Conservation (phyloP, 2,888 invertebrate species). For the Patella pellucida region DNA sequence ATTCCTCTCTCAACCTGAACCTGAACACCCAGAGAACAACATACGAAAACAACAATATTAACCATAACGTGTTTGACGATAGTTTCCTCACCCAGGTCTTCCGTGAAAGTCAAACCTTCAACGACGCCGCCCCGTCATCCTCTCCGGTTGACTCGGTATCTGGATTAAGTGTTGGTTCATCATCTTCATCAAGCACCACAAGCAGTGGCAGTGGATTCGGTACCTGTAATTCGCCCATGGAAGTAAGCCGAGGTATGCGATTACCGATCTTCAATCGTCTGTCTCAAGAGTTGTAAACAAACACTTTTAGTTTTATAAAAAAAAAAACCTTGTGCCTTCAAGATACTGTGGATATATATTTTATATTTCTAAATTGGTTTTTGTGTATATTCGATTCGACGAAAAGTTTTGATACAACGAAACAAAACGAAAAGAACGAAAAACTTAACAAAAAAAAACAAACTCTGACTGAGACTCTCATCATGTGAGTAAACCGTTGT, state of each 20-base stretch:
- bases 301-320: too few species aligned
- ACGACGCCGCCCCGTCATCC: conserved; percentile 42
- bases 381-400: too few species aligned
- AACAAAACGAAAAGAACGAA: too few species aligned
- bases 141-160: conserved; percentile 57
- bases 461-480: too few species aligned
- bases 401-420: too few species aligned
- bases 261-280: conserved; percentile 59
- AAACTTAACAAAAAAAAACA: too few species aligned
- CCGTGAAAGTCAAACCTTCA: conserved; percentile 4
- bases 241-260: conserved; percentile 52
- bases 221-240: conserved; percentile 53
- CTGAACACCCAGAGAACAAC: background rate
- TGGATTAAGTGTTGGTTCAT: conserved; percentile 51
- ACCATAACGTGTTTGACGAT: conserved; percentile 43
- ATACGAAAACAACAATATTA: conserved; percentile 40
- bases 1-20: conserved; percentile 34
- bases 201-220: conserved; percentile 33
- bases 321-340: background rate
- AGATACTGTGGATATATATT: too few species aligned
- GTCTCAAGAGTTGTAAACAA: conserved; percentile 34
- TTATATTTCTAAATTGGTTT: too few species aligned
- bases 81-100: conserved; percentile 20
- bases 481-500: too few species aligned
- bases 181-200: too few species aligned